phyloP scores from a whole-genome alignment of 2,888 invertebrate species.

The Lithophane semibrunnea region DNA sequence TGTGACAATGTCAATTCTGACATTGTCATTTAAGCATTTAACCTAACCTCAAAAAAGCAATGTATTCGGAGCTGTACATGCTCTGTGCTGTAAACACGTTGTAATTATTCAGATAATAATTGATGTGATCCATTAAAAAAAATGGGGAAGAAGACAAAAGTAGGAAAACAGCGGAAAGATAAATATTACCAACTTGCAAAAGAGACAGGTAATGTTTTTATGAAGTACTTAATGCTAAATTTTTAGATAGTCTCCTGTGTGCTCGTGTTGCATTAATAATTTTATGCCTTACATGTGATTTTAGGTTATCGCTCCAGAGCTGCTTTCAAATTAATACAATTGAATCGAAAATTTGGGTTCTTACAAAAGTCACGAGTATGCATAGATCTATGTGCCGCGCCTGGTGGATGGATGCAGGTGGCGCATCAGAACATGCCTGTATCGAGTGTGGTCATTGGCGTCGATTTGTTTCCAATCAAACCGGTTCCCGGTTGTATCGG shows the following conservation, averaged over 20 bases:
- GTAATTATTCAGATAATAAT: constrained; percentile 17
- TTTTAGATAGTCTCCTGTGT: neutral
- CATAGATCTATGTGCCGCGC: constrained; percentile 99
- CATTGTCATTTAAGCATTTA: constrained; percentile 7
- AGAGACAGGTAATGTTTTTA: constrained; percentile 95
- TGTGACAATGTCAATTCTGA: neutral
- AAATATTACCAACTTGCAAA: constrained; percentile 99
- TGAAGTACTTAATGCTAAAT: neutral
- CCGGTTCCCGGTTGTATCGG: constrained; percentile 97
- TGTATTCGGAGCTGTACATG: neutral
- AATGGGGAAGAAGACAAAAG: constrained; percentile 98
- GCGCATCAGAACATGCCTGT: constrained; percentile 99
- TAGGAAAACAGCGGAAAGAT: constrained; percentile 99
- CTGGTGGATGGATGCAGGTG: constrained; percentile 99
- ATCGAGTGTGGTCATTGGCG: constrained; percentile 97
- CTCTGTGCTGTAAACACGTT: constrained; percentile 44
- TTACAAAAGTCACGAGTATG: constrained; percentile 98
- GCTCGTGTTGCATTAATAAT: neutral
- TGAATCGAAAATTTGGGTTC: constrained; percentile 99
- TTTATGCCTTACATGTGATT: constrained; percentile 57
- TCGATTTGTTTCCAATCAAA: constrained; percentile 98
- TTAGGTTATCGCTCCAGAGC: constrained; percentile 98
- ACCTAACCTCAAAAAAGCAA: constrained; percentile 54
- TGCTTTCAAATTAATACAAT: constrained; percentile 99
- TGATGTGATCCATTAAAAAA: constrained; percentile 70